Evolutionary conservation across 2,113 vertebrate species (phyloP).

Genomic region (Hemicordylus capensis): DNA sequence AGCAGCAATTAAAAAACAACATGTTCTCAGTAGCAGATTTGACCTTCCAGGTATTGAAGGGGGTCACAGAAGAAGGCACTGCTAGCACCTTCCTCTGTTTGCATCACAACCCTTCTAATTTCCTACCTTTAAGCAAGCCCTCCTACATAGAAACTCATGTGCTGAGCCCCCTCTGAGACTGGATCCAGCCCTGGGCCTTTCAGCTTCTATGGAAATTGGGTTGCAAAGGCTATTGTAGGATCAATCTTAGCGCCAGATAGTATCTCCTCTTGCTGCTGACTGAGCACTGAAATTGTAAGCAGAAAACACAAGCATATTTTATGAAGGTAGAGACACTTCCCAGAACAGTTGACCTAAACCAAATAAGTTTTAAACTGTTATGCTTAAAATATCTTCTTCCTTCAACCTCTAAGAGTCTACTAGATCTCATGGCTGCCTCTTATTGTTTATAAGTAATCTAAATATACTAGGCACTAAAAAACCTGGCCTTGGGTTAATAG

Average conservation of each 20-base stretch:
- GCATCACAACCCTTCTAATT: too few relatives aligned
- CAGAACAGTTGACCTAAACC: background rate
- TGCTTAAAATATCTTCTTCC: fast-evolving
- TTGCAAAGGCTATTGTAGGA: constrained; percentile 32
- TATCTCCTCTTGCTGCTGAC: background rate
- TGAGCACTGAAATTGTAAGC: constrained; percentile 25
- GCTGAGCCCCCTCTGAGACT: too few relatives aligned
- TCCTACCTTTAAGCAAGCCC: too few relatives aligned
- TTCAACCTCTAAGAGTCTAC: too few relatives aligned
- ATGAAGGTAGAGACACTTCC: background rate
- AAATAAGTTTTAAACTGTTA: background rate
- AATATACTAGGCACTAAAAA: background rate
- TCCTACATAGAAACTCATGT: too few relatives aligned
- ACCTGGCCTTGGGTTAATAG: background rate
- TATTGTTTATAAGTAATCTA: too few relatives aligned
- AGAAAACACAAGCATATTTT: background rate
- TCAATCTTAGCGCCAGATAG: background rate
- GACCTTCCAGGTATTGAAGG: too few relatives aligned
- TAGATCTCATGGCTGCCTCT: background rate
- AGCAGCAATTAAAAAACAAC: too few relatives aligned
- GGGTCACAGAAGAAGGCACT: too few relatives aligned
- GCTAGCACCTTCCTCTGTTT: too few relatives aligned
- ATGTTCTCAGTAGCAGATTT: too few relatives aligned
- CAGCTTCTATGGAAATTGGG: constrained; percentile 47
- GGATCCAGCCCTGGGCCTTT: too few relatives aligned